A percentile compares a stretch with the other conserved stretches of the same genome.
phyloP scores from a whole-genome alignment of 2,113 vertebrate genomes.

The Trachemys scripta region DNA sequence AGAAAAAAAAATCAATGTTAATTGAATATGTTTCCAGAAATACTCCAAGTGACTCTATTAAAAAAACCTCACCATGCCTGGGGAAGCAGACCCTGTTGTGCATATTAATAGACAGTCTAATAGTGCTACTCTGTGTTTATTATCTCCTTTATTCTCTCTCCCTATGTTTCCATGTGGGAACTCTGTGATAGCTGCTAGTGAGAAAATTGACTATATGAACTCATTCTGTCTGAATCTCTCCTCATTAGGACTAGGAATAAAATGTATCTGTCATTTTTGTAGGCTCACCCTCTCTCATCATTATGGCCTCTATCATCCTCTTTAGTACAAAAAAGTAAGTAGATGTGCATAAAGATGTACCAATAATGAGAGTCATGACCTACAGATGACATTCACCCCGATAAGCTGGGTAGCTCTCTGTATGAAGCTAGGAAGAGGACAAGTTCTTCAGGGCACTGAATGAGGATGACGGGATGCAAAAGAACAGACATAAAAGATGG shows the following conservation, averaged over 20 bases:
- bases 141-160: neutral
- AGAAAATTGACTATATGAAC: neutral
- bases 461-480: neutral
- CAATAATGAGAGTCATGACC: neutral
- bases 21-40: slow-evolving; percentile 46
- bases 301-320: neutral
- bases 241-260: neutral
- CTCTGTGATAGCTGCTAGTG: neutral
- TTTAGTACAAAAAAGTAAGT: neutral
- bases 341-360: neutral
- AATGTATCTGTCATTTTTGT: neutral
- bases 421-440: neutral
- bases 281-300: neutral
- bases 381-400: neutral
- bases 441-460: neutral
- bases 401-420: neutral
- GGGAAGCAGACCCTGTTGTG: slow-evolving; percentile 14
- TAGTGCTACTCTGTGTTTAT: neutral
- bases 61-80: slow-evolving; percentile 16
- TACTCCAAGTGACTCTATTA: slow-evolving; percentile 32
- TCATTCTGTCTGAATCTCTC: neutral
- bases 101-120: slow-evolving; percentile 25
- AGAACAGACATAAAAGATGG: neutral
- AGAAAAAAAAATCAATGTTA: neutral
- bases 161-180: neutral